phyloP scores from a whole-genome alignment of 2,113 vertebrate genomes.

The Campylorhamphus procurvoides region DNA sequence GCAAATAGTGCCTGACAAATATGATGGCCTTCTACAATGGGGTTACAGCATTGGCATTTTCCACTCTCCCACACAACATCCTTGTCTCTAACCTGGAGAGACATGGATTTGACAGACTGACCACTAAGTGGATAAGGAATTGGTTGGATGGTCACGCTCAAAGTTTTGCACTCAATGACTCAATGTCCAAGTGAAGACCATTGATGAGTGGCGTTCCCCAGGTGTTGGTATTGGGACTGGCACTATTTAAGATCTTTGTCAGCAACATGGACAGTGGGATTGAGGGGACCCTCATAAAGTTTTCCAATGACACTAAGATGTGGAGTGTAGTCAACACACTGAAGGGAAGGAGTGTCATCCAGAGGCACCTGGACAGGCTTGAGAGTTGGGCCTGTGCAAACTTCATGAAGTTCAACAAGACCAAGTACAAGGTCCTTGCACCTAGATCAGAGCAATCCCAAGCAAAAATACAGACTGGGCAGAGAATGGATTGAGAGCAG shows the following conservation, averaged over 20 bases:
- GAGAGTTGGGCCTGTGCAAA: neutral
- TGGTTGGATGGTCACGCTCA: neutral
- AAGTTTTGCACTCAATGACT: neutral
- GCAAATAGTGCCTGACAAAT: neutral
- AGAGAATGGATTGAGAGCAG: neutral
- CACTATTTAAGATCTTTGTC: neutral
- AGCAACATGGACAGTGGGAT: neutral
- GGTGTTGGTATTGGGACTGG: neutral
- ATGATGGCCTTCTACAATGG: neutral
- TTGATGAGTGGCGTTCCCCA: neutral
- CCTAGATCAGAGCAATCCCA: neutral
- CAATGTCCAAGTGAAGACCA: neutral
- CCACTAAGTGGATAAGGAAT: neutral
- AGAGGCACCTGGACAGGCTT: neutral
- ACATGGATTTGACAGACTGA: neutral
- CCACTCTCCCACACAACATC: neutral
- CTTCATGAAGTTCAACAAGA: neutral
- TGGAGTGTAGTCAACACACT: accelerated
- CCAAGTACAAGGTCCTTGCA: neutral
- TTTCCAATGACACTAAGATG: neutral
- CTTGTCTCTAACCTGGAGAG: neutral
- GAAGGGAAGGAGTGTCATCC: neutral
- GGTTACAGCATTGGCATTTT: neutral
- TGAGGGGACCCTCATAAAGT: neutral
- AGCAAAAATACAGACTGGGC: neutral